phyloP scores from a whole-genome alignment of 2,797 vertebrate species.

The Peromyscus aztecus region DNA sequence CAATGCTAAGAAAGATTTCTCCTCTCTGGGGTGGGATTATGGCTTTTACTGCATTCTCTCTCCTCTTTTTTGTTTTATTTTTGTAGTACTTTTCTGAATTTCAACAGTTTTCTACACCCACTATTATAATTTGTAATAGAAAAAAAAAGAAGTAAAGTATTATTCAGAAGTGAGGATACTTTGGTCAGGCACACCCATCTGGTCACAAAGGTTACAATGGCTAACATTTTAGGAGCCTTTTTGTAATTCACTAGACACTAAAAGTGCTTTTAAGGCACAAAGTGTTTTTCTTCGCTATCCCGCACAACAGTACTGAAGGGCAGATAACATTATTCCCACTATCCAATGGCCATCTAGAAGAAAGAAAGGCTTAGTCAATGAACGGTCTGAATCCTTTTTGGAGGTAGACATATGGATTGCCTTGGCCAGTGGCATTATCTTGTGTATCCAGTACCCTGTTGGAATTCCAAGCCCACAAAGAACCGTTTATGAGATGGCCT shows the following conservation, averaged over 20 bases:
- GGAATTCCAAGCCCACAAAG: neutral
- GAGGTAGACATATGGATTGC: neutral
- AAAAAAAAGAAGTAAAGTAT: neutral
- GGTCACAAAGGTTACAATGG: slow-evolving; percentile 14
- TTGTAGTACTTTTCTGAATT: neutral
- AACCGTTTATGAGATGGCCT: neutral
- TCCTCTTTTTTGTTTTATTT: neutral
- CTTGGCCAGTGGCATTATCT: neutral
- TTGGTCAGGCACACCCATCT: neutral
- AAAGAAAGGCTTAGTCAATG: neutral
- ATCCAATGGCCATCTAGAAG: neutral
- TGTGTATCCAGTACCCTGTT: neutral
- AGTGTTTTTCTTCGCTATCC: neutral
- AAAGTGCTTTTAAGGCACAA: neutral
- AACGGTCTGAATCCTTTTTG: neutral
- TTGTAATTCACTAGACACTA: neutral
- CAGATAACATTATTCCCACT: neutral
- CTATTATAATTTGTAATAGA: neutral
- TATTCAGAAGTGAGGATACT: slow-evolving; percentile 8
- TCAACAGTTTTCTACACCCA: slow-evolving; percentile 43
- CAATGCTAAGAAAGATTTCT: neutral
- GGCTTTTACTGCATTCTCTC: neutral
- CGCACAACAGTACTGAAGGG: neutral
- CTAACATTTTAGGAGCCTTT: neutral
- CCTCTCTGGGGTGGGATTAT: neutral